Evolutionary conservation across 2,888 invertebrate species (phyloP).

Genomic region (Carabus problematicus): DNA sequence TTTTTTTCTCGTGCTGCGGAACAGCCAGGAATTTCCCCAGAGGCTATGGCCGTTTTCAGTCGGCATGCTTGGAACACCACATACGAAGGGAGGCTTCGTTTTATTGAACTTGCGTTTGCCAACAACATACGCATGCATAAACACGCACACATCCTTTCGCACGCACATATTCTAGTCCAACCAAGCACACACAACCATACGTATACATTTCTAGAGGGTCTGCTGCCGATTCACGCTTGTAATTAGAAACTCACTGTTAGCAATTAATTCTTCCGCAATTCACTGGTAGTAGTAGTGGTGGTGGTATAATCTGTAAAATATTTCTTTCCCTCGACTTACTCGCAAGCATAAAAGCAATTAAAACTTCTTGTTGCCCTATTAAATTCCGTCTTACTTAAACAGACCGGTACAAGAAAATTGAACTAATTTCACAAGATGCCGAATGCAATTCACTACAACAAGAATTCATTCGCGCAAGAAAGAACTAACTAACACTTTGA

Average conservation of each 20-base stretch:
- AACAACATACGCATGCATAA: not conserved
- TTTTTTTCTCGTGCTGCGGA: constrained; percentile 47
- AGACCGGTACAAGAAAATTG: constrained; percentile 3
- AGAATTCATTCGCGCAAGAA: no score
- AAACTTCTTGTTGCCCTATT: constrained; percentile 19
- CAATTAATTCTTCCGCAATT: not conserved
- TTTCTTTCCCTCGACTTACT: constrained; percentile 16
- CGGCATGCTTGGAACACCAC: constrained; percentile 8
- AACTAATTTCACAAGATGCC: constrained; percentile 18
- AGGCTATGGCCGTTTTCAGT: constrained; percentile 27
- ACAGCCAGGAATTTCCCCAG: constrained; percentile 47
- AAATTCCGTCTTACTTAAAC: constrained; percentile 20
- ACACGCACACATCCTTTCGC: not conserved
- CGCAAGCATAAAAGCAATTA: constrained; percentile 20
- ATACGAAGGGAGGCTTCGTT: constrained; percentile 9
- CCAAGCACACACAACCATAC: not conserved
- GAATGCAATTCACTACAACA: no score
- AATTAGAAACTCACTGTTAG: not conserved
- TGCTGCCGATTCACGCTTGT: no score
- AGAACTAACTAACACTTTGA: no score
- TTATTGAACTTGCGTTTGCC: constrained; percentile 11
- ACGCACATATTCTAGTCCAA: not conserved
- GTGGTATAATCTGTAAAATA: constrained; percentile 14
- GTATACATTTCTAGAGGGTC: no score
- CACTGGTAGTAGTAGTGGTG: no score